Percentiles rank a stretch among this genome's conserved stretches.
Conservation (phyloP, 2,113 vertebrate genomes). For the Glareola pratincola region DNA sequence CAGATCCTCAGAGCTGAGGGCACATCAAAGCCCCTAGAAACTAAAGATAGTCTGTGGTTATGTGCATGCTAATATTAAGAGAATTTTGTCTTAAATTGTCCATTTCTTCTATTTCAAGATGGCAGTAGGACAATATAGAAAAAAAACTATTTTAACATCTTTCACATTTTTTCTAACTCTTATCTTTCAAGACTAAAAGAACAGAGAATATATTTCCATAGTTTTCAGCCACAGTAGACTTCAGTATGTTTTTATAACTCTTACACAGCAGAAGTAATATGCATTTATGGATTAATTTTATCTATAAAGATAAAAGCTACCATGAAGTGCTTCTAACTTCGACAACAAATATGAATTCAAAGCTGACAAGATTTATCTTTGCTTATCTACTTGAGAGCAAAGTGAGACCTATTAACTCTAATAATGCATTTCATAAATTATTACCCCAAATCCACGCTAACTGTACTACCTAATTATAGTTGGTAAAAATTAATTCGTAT, state of each 20-base stretch:
- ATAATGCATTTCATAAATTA: background rate
- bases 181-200: background rate
- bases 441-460: background rate
- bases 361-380: background rate
- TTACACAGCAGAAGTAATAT: background rate
- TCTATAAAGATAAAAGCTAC: background rate
- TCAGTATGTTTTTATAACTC: background rate
- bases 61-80: background rate
- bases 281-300: background rate
- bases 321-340: background rate
- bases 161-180: background rate
- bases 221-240: background rate
- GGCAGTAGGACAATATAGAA: background rate
- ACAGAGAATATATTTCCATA: background rate
- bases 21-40: background rate
- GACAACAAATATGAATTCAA: background rate
- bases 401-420: background rate
- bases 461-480: background rate
- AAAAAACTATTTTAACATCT: background rate
- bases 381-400: background rate
- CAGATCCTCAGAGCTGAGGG: background rate
- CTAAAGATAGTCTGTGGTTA: background rate
- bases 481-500: background rate
- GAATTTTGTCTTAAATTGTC: background rate
- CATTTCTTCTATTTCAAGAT: background rate